Base-by-base conservation (phyloP, 2,113 vertebrate genomes). In the Cyanoliseus patagonus region DNA sequence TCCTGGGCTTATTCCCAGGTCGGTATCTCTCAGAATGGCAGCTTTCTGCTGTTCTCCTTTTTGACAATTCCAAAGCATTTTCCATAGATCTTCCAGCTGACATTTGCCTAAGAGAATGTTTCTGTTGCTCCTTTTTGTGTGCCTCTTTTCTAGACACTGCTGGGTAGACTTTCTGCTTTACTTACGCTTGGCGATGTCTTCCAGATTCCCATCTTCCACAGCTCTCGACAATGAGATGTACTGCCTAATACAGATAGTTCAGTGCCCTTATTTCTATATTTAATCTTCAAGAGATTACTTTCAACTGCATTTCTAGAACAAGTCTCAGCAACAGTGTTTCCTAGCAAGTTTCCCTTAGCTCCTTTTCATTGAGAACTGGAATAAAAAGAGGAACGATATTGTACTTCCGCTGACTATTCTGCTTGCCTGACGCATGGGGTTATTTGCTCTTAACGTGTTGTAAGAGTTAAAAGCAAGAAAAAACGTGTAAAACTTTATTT, bases 361-460 rank as follows among this genome's bases (percentile, higher is more conserved):
- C 25, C n/a, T 94, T 66, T 89, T 79, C 95, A 91, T 93, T 95
- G 92, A 93, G 74, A 92, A 95, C 73, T 46, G 14, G 18, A 89
- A 55, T 87, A 51, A 49, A 87, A 70, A 44, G 83, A 77, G 59
- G 81, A 80, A 63, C 74, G 91, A 59, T 90, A 46, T 2, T 77
- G 70, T 55, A 53, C 70, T 91, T 93, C 83, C 95, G 28, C 64
- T 75, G 92, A 88, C 72, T 91, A 90, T 70, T 92, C 41, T 63
- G 42, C 77, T 64, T 80, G 86, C 77, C 88, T 95, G 78, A 83
- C 42, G 94, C 82, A 70, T 22, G 23, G 70, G 22, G 53, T 91
- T 94, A 90, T 92, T 96, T 88, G 89, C 82, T 92, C 89, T 95
- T 95, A 95, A 88, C 87, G 37, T 86, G 88, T 69, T 84, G 80